phyloP scores from a whole-genome alignment of 2,888 invertebrate species.

The Phymatocera aterrima region DNA sequence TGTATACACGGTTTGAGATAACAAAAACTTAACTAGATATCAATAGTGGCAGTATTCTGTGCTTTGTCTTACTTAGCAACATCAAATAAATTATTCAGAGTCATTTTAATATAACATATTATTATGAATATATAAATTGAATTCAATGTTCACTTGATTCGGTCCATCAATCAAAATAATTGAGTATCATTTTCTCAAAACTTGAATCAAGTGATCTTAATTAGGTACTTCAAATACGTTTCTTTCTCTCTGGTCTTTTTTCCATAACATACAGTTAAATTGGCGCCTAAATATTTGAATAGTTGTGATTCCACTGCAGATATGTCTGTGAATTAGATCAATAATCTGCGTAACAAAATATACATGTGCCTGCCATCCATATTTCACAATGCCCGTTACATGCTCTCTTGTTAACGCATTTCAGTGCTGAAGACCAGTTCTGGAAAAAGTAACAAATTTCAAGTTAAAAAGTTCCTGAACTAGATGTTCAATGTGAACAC shows the following conservation, averaged over 20 bases:
- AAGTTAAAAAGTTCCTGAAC: neutral
- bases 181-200: neutral
- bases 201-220: too few species aligned
- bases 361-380: slow-evolving; percentile 17
- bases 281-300: neutral
- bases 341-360: slow-evolving; percentile 1
- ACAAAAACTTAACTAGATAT: neutral
- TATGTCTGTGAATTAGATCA: neutral
- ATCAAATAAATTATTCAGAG: neutral
- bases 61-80: neutral
- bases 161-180: neutral
- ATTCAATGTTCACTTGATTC: slow-evolving; percentile 13
- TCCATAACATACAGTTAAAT: too few species aligned
- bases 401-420: neutral
- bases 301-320: neutral
- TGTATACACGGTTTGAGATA: neutral
- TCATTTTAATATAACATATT: neutral
- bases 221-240: too few species aligned
- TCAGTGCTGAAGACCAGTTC: slow-evolving; percentile 52
- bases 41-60: neutral
- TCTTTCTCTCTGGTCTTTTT: too few species aligned
- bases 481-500: neutral
- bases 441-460: slow-evolving; percentile 46
- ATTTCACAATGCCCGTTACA: neutral
- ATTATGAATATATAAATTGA: slow-evolving; percentile 23